Conservation (phyloP, 2,113 vertebrate species). For the Fulmarus glacialis region DNA sequence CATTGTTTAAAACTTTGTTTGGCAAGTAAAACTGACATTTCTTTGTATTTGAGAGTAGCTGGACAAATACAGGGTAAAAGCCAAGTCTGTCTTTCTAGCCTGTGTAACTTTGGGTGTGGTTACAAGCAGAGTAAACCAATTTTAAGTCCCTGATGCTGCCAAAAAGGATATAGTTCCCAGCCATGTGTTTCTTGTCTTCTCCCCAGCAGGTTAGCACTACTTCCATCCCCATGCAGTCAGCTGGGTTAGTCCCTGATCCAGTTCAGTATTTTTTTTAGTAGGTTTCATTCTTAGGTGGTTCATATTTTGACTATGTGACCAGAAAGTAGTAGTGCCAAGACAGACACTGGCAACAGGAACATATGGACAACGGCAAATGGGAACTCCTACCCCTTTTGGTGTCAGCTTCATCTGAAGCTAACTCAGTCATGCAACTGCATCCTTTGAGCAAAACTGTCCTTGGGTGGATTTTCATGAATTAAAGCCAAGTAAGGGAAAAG, state of each 20-base stretch:
- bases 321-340: not conserved
- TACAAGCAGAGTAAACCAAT: not conserved
- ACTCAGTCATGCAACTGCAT: too few species aligned
- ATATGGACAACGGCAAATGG: not conserved
- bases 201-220: not conserved
- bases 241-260: not conserved
- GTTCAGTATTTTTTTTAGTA: not conserved
- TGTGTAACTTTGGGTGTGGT: not conserved
- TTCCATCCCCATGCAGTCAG: not conserved
- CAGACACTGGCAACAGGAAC: not conserved
- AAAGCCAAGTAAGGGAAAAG: not conserved
- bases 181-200: not conserved
- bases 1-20: not conserved
- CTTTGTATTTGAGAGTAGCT: not conserved
- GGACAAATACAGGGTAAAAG: not conserved
- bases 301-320: not conserved
- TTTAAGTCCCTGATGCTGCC: not conserved
- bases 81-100: not conserved
- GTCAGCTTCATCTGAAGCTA: not conserved
- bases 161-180: not conserved
- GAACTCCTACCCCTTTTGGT: not conserved
- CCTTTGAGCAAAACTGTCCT: not conserved
- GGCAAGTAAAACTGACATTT: not conserved
- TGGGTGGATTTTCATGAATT: not conserved
- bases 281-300: not conserved